A percentile compares a stretch with the other conserved stretches of the same genome.
These are phyloP conservation scores for Saturnia pavonia DNA, from an alignment of 2,888 invertebrate species.

Conservation along the genomic window DNA sequence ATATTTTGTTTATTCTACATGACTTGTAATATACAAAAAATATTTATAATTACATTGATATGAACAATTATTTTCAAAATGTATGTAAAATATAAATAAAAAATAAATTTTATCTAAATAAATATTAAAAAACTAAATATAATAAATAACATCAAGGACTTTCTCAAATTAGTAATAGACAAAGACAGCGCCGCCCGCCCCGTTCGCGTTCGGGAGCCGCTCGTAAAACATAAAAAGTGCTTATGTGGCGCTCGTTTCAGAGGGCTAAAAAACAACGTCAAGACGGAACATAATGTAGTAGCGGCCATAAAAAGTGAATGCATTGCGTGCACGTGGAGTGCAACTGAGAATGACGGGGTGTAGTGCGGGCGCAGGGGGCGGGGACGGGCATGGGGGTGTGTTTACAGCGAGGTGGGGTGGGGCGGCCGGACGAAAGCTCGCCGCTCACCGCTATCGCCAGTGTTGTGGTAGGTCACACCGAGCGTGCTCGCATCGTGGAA, in stretches of 20 bases:
- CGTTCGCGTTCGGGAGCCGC: constrained; percentile 63
- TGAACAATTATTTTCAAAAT: background rate
- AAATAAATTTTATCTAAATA: background rate
- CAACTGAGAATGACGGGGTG: constrained; percentile 47
- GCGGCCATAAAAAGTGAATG: constrained; percentile 78
- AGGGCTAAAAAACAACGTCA: constrained; percentile 72
- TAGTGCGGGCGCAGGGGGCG: constrained; percentile 41
- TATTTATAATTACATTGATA: background rate
- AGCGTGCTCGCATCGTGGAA: constrained; percentile 63
- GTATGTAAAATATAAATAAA: background rate
- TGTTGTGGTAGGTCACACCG: constrained; percentile 85
- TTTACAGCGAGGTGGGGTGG: constrained; percentile 69
- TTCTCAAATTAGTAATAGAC: constrained; percentile 64
- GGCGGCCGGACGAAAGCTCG: constrained; percentile 51
- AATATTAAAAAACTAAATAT: background rate
- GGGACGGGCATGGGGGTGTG: constrained; percentile 70
- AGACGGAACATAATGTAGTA: constrained; percentile 78
- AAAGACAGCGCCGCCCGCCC: constrained; percentile 65
- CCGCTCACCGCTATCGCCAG: constrained; percentile 64
- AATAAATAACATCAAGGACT: constrained; percentile 30
- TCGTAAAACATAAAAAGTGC: constrained; percentile 78
- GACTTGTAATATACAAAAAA: too few species aligned
- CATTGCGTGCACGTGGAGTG: constrained; percentile 78
- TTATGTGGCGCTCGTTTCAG: constrained; percentile 72
- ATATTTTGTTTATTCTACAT: too few species aligned